Conservation (phyloP, 2,113 vertebrate genomes). For the Etheostoma spectabile region DNA sequence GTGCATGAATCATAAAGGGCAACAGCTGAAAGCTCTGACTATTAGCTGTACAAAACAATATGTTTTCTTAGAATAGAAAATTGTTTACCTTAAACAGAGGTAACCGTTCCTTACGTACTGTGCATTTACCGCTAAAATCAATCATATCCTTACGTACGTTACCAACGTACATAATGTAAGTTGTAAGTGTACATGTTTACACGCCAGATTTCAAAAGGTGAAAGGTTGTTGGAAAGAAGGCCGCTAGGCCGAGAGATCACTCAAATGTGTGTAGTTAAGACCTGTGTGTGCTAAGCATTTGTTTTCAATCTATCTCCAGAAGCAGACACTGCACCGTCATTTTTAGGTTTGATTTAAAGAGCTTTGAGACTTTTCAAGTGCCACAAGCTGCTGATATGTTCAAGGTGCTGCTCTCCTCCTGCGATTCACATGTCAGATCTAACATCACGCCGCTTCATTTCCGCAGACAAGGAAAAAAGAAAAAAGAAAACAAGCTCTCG, state of each 20-base stretch:
- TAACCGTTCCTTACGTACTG: neutral
- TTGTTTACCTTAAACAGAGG: neutral
- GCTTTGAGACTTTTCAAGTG: slow-evolving; percentile 11
- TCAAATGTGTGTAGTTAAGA: neutral
- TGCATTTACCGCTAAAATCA: neutral
- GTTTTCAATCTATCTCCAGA: slow-evolving; percentile 16
- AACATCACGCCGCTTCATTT: slow-evolving; percentile 53
- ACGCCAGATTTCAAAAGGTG: neutral
- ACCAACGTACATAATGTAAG: too few species aligned
- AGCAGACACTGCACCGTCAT: slow-evolving; percentile 2
- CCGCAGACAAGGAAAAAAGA: neutral
- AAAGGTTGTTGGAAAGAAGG: neutral
- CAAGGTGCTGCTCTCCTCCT: slow-evolving; percentile 20
- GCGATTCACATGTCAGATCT: slow-evolving; percentile 37
- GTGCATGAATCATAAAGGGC: neutral
- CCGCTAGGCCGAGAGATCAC: neutral
- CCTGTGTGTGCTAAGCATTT: neutral
- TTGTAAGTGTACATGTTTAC: neutral
- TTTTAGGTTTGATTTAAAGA: slow-evolving; percentile 22
- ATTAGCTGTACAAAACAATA: neutral
- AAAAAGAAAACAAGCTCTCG: slow-evolving; percentile 31
- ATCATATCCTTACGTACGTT: neutral
- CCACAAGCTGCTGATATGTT: slow-evolving; percentile 28
- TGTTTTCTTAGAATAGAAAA: too few species aligned
- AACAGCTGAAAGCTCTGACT: neutral